phyloP scores from a whole-genome alignment of 2,113 vertebrate species.

The Bombycilla garrulus region DNA sequence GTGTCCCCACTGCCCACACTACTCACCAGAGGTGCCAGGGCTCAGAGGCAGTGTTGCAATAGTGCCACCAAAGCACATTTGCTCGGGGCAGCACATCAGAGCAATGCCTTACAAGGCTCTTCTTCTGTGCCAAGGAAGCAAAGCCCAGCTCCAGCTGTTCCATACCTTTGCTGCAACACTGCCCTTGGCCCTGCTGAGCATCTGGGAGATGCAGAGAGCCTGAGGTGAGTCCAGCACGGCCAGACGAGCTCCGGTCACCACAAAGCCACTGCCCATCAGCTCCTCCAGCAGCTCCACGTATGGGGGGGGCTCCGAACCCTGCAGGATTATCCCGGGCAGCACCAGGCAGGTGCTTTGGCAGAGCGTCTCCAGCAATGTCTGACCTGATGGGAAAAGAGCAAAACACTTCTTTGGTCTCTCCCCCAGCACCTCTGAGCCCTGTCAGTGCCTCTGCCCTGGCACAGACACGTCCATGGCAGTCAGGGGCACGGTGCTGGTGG shows the following conservation, averaged over 20 bases:
- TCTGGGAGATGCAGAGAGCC: constrained; percentile 25
- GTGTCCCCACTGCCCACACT: neutral
- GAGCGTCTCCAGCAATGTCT: neutral
- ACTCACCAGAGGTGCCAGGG: neutral
- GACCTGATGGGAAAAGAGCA: neutral
- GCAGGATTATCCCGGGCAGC: constrained; percentile 46
- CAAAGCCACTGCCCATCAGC: constrained; percentile 63
- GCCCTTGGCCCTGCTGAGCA: neutral
- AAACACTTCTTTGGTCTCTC: neutral
- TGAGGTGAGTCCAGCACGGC: constrained; percentile 43
- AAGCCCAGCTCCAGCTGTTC: neutral
- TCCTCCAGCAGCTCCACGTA: constrained; percentile 60
- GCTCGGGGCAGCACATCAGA: neutral
- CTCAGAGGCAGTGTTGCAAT: neutral
- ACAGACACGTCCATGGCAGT: accelerated
- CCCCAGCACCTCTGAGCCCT: neutral
- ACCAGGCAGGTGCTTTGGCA: constrained; percentile 76
- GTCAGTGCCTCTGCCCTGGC: neutral
- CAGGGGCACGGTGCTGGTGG: neutral
- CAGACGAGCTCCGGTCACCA: constrained; percentile 68
- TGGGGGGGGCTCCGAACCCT: constrained; percentile 2
- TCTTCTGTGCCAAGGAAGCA: neutral
- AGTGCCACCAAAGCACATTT: neutral
- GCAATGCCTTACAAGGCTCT: neutral
- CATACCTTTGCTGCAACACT: constrained; percentile 25